These are phyloP conservation scores for Enteromius unitaeniatus DNA, from an alignment of 2,797 vertebrate species.

Conservation along the genomic window DNA sequence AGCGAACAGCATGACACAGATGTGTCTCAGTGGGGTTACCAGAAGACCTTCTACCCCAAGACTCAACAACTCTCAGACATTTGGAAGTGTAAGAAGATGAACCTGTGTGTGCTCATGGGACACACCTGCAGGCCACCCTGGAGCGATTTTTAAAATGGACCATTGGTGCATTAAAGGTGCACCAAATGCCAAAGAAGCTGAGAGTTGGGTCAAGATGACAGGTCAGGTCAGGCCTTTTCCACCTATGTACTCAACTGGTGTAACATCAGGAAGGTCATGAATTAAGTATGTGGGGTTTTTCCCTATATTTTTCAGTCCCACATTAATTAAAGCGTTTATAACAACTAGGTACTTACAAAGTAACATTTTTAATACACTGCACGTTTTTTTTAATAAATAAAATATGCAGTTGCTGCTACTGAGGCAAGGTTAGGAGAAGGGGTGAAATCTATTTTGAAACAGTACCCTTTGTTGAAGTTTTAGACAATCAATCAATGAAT, in stretches of 20 bases:
- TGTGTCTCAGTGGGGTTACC: slow-evolving; percentile 72
- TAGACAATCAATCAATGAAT: not conserved
- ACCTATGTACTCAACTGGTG: slow-evolving; percentile 1
- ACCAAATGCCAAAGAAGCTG: slow-evolving; percentile 27
- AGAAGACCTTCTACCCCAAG: slow-evolving; percentile 18
- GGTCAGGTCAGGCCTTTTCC: slow-evolving; percentile 25
- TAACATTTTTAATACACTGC: not conserved
- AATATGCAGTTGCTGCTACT: not conserved
- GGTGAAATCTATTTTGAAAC: not conserved
- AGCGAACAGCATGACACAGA: slow-evolving; percentile 73
- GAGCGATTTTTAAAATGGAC: slow-evolving; percentile 40
- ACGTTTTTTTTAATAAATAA: not conserved
- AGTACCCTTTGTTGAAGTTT: not conserved
- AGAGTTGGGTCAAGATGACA: not conserved
- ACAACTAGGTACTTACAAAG: not conserved
- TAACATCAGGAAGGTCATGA: not conserved
- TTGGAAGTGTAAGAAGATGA: slow-evolving; percentile 11
- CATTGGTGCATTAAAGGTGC: slow-evolving; percentile 33
- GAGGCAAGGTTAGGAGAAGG: not conserved
- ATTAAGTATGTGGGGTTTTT: not conserved
- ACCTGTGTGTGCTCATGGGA: slow-evolving; percentile 28
- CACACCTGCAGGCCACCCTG: slow-evolving; percentile 79
- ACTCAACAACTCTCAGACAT: not conserved
- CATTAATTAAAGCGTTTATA: not conserved
- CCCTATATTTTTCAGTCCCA: not conserved